A percentile compares a stretch with the other conserved stretches of the same genome.
These are phyloP conservation scores for Drosophila subpulchrella DNA, from an alignment of 1,140 invertebrate species.

Conservation along the genomic window DNA sequence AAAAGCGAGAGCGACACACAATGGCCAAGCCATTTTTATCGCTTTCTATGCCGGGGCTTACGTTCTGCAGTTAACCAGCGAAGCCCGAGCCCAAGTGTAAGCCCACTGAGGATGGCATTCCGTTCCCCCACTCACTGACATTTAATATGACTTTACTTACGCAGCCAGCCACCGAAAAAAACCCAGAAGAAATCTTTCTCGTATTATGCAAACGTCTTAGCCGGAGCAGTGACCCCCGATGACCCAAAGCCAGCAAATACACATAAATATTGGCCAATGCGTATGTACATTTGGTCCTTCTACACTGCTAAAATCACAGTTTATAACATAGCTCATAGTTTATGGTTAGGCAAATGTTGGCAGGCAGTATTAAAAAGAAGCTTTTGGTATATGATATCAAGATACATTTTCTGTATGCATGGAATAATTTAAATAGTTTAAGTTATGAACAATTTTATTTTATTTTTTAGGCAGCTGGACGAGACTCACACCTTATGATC, in stretches of 20 bases:
- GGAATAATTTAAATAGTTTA: no score
- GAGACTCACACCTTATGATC: no score
- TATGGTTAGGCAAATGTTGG: no score
- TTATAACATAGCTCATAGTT: no score
- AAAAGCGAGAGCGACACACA: constrained; percentile 44
- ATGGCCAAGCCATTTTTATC: constrained; percentile 81
- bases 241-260: constrained; percentile 41
- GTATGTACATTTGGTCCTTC: constrained; percentile 11
- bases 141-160: constrained; percentile 73
- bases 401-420: no score
- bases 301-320: neutral
- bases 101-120: constrained; percentile 14
- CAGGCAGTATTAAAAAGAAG: no score
- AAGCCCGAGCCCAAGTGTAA: constrained; percentile 7
- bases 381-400: no score
- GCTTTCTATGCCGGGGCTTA: constrained; percentile 72
- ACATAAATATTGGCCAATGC: constrained; percentile 27
- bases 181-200: constrained; percentile 39
- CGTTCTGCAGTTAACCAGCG: constrained; percentile 78
- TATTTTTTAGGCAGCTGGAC: no score
- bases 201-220: constrained; percentile 67
- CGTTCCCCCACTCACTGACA: constrained; percentile 22
- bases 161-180: constrained; percentile 29
- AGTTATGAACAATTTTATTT: no score
- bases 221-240: constrained; percentile 56